phyloP scores from a whole-genome alignment of 2,797 vertebrate genomes.

The Antrozous pallidus region DNA sequence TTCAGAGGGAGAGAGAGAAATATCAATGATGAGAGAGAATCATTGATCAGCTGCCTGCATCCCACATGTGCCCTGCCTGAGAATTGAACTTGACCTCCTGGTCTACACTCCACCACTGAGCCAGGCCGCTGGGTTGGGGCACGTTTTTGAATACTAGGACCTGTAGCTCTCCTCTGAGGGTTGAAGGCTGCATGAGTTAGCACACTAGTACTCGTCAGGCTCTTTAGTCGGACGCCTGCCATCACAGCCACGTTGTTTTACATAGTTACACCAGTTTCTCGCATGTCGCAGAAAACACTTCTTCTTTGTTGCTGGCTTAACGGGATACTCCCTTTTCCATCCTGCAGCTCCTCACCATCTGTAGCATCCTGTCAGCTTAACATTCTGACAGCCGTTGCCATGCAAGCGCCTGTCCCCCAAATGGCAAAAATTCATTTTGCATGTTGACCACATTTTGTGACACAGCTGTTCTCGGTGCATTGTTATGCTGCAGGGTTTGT shows the following conservation, averaged over 20 bases:
- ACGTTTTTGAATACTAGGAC: background rate
- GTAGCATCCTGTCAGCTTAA: background rate
- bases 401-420: background rate
- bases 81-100: too few relatives aligned
- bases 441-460: background rate
- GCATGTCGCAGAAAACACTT: background rate
- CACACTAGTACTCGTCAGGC: background rate
- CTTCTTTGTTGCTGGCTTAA: background rate
- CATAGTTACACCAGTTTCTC: background rate
- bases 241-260: background rate
- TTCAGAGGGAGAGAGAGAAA: background rate
- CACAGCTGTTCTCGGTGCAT: background rate
- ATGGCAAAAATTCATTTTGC: conserved; percentile 10
- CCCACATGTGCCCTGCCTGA: background rate
- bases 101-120: too few relatives aligned
- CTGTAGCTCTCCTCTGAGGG: background rate
- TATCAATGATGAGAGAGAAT: background rate
- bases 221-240: background rate
- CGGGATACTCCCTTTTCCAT: background rate
- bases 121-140: background rate
- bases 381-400: background rate
- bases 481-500: background rate
- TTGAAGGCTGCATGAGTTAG: background rate
- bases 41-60: background rate
- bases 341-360: background rate